These are phyloP conservation scores for Oryctes rhinoceros DNA, from an alignment of 1,140 invertebrate genomes.

Conservation along the genomic window DNA sequence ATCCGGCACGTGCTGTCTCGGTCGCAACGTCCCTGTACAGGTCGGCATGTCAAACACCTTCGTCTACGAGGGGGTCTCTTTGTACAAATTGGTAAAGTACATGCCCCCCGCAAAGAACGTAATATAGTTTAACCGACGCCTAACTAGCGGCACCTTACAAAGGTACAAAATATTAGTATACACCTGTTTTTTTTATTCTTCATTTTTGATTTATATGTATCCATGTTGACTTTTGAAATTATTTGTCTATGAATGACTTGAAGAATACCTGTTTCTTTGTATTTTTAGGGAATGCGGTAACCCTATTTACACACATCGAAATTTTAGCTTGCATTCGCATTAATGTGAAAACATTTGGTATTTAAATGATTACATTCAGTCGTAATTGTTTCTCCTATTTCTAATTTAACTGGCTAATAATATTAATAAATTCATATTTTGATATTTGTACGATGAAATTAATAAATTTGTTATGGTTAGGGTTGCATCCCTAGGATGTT, in stretches of 20 bases:
- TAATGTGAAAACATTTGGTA: too few relatives aligned
- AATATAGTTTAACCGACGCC: slow-evolving; percentile 51
- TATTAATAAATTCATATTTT: slow-evolving; percentile 43
- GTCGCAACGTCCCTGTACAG: slow-evolving; percentile 45
- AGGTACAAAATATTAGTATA: slow-evolving; percentile 50
- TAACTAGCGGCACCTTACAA: slow-evolving; percentile 50
- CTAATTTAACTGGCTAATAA: neutral
- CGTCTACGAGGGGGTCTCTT: slow-evolving; percentile 47
- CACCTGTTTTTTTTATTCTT: slow-evolving; percentile 45
- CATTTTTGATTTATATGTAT: slow-evolving; percentile 44
- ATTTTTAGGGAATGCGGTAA: neutral
- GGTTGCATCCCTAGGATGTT: slow-evolving; percentile 44
- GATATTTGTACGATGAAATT: slow-evolving; percentile 46
- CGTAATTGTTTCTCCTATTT: too few relatives aligned
- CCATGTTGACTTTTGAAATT: slow-evolving; percentile 46
- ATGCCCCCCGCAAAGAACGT: slow-evolving; percentile 51
- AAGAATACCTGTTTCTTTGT: slow-evolving; percentile 10
- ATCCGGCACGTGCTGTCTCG: slow-evolving; percentile 34
- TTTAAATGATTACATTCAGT: too few relatives aligned
- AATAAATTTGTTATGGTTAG: slow-evolving; percentile 50
- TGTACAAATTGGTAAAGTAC: slow-evolving; percentile 52
- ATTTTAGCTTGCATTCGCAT: too few relatives aligned
- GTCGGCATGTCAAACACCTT: slow-evolving; percentile 51
- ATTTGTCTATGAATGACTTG: slow-evolving; percentile 42
- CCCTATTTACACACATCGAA: too few relatives aligned